Percentiles rank a stretch among this genome's conserved stretches.
Evolutionary conservation across 2,797 vertebrate species (phyloP).

Genomic region (Anolis apletophallus): DNA sequence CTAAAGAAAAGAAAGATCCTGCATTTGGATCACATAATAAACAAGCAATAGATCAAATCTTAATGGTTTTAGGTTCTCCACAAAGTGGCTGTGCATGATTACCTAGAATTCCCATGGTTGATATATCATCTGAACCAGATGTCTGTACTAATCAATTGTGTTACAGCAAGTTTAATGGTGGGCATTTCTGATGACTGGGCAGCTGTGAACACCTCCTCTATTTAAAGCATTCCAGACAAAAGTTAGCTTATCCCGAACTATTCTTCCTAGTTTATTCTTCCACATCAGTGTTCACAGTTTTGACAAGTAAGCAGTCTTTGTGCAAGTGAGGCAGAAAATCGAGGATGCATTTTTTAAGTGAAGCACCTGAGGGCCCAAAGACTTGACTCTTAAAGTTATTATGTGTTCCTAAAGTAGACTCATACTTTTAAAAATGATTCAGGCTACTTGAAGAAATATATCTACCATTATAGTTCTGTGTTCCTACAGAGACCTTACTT

Average conservation of each 20-base stretch:
- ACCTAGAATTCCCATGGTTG: background rate
- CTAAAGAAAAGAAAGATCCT: background rate
- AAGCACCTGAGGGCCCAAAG: conserved; percentile 44
- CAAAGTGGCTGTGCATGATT: background rate
- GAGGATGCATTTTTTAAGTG: conserved; percentile 52
- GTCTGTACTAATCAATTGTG: background rate
- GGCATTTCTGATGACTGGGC: conserved; percentile 8
- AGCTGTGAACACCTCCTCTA: background rate
- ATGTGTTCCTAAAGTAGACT: conserved; percentile 40
- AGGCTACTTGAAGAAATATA: background rate
- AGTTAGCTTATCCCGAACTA: conserved; percentile 35
- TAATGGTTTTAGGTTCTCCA: too few relatives aligned
- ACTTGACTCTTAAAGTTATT: conserved; percentile 52
- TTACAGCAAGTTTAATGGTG: conserved; percentile 7
- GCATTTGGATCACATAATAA: background rate
- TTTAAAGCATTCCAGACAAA: conserved; percentile 33
- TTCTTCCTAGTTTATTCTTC: conserved; percentile 49
- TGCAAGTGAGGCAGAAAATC: conserved; percentile 51
- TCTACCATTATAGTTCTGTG: background rate
- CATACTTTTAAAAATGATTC: background rate
- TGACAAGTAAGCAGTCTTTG: conserved; percentile 59
- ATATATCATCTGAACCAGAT: background rate
- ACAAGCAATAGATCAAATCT: too few relatives aligned
- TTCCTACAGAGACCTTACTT: background rate
- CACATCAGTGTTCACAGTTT: conserved; percentile 60